Percentiles rank a stretch among this genome's conserved stretches.
phyloP scores from a whole-genome alignment of 1,140 invertebrate genomes.

The Hirudo medicinalis region DNA sequence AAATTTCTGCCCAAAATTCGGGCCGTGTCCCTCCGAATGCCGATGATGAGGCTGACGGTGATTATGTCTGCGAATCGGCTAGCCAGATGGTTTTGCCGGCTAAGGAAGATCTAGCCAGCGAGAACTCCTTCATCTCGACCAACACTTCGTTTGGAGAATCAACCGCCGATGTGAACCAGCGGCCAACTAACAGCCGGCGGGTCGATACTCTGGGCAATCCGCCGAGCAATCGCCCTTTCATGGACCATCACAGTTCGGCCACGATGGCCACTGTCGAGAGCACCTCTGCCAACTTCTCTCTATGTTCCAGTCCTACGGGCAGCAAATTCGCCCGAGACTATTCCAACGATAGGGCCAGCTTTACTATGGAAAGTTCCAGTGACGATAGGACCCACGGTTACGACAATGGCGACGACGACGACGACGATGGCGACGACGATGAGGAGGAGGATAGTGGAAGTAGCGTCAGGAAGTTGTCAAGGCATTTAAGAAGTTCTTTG shows the following conservation, averaged over 20 bases:
- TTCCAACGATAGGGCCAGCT: neutral
- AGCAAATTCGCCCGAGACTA: no score
- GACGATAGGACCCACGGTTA: neutral
- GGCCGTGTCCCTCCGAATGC: neutral
- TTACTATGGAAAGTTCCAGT: neutral
- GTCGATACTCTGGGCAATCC: neutral
- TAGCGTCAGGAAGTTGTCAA: neutral
- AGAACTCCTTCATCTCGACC: slow-evolving; percentile 5
- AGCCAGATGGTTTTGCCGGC: neutral
- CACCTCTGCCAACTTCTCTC: neutral
- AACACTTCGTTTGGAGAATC: neutral
- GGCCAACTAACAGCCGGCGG: neutral
- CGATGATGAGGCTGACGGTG: neutral
- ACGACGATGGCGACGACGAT: neutral
- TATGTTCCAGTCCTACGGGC: neutral
- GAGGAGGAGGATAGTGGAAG: neutral
- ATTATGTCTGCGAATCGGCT: neutral
- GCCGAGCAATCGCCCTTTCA: neutral
- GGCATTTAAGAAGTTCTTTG: neutral
- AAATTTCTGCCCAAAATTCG: no score
- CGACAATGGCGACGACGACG: slow-evolving; percentile 1
- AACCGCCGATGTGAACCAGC: neutral
- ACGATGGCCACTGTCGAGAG: neutral
- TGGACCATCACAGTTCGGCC: slow-evolving; percentile 2
- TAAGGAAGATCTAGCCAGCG: slow-evolving; percentile 2